Evolutionary conservation across 2,888 invertebrate genomes (phyloP).

Genomic region (Lissonota sp.): DNA sequence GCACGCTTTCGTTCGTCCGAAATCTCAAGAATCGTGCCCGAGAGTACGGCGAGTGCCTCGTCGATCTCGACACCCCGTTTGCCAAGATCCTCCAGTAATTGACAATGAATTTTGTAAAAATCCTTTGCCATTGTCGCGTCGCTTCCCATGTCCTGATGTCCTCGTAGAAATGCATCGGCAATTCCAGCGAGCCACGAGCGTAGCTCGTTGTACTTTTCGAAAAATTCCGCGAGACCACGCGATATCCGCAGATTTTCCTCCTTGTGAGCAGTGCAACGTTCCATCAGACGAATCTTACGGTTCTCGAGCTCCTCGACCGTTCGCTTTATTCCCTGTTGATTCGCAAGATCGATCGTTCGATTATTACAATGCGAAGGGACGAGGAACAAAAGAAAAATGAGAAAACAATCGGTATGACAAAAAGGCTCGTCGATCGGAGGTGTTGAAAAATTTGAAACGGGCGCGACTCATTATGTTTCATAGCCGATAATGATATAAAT

Average conservation of each 20-base stretch:
- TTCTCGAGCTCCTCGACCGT: constrained; percentile 91
- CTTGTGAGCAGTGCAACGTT: constrained; percentile 88
- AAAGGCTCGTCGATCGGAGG: constrained; percentile 5
- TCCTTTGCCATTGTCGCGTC: constrained; percentile 88
- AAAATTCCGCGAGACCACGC: constrained; percentile 88
- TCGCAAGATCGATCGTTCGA: constrained; percentile 13
- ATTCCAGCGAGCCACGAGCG: constrained; percentile 91
- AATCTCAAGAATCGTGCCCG: constrained; percentile 64
- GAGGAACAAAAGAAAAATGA: background rate
- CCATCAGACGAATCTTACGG: constrained; percentile 87
- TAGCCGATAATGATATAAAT: constrained; percentile 3
- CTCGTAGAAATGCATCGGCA: constrained; percentile 89
- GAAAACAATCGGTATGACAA: too few relatives aligned
- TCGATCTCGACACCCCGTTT: constrained; percentile 89
- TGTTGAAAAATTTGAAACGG: constrained; percentile 40
- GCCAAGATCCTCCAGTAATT: constrained; percentile 89
- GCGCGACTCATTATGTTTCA: constrained; percentile 36
- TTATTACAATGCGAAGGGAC: background rate
- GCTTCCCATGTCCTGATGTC: constrained; percentile 91
- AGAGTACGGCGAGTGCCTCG: constrained; percentile 81
- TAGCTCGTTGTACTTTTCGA: constrained; percentile 89
- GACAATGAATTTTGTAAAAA: constrained; percentile 88
- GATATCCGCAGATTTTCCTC: constrained; percentile 90
- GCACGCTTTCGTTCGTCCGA: constrained; percentile 57
- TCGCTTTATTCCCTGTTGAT: constrained; percentile 86